A percentile compares a stretch with the other conserved stretches of the same genome.
phyloP scores from a whole-genome alignment of 2,888 invertebrate genomes.

The Noctua comes region DNA sequence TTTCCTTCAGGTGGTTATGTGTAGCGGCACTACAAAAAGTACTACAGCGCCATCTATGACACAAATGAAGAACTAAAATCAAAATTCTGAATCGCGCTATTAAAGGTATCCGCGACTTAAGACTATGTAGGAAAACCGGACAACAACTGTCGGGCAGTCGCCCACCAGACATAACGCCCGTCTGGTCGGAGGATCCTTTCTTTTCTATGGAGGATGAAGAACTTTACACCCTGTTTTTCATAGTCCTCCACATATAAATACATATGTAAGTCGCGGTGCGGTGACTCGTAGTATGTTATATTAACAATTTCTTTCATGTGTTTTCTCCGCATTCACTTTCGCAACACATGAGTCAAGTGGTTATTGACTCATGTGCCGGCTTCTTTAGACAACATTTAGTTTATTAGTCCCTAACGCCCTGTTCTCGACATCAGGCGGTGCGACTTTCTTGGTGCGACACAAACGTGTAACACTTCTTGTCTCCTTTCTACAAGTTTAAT shows the following conservation, averaged over 20 bases:
- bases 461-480: too few species aligned
- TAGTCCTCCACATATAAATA: background rate
- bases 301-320: background rate
- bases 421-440: too few species aligned
- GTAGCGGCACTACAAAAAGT: background rate
- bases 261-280: too few species aligned
- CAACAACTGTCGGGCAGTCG: background rate
- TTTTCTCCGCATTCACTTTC: background rate
- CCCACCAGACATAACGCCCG: background rate
- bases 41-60: background rate
- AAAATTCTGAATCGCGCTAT: background rate
- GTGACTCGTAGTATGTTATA: background rate
- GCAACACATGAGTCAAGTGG: background rate
- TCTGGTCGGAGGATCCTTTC: background rate
- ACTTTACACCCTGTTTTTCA: background rate
- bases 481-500: too few species aligned
- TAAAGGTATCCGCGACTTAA: background rate
- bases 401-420: conserved; percentile 42
- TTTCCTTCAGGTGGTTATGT: background rate
- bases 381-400: conserved; percentile 28
- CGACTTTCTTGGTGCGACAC: background rate
- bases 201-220: background rate
- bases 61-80: background rate
- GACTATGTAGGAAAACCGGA: background rate
- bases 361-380: background rate